Conservation (phyloP, 2,797 vertebrate genomes). For the Lerista edwardsae region DNA sequence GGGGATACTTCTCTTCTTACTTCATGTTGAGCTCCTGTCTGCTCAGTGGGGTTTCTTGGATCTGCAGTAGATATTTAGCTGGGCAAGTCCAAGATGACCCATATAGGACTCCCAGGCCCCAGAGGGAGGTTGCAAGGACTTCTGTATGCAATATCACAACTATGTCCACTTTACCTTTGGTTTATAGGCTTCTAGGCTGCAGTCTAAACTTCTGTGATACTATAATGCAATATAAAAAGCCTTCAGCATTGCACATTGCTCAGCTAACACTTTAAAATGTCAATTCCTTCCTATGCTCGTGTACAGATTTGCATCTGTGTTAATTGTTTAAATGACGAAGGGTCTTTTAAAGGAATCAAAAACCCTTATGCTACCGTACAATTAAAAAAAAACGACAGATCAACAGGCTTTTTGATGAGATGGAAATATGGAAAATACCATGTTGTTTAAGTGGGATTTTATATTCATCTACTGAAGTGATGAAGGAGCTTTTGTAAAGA, state of each 20-base stretch:
- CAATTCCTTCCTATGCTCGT: conserved; percentile 43
- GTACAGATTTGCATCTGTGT: conserved; percentile 39
- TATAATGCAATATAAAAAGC: conserved; percentile 15
- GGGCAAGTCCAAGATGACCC: too few relatives aligned
- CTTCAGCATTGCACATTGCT: not conserved
- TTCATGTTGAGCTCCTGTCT: too few relatives aligned
- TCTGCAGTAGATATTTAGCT: too few relatives aligned
- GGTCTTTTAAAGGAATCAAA: conserved; percentile 33
- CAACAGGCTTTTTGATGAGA: conserved; percentile 56
- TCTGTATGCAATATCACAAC: not conserved
- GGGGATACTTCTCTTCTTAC: too few relatives aligned
- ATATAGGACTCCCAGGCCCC: too few relatives aligned
- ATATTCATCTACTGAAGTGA: conserved; percentile 68
- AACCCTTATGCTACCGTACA: conserved; percentile 16
- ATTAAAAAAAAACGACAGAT: not conserved
- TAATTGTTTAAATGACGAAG: conserved; percentile 58
- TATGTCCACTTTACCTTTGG: not conserved
- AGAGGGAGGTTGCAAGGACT: not conserved
- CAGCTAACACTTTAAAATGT: conserved; percentile 34
- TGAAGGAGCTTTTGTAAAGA: conserved; percentile 71
- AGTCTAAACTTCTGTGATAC: conserved; percentile 32
- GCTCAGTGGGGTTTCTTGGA: too few relatives aligned
- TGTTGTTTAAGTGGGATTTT: conserved; percentile 70
- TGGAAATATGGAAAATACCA: conserved; percentile 68
- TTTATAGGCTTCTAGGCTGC: not conserved